Evolutionary conservation across 1,140 invertebrate genomes (phyloP).

Genomic region (Drosophila neocordata): DNA sequence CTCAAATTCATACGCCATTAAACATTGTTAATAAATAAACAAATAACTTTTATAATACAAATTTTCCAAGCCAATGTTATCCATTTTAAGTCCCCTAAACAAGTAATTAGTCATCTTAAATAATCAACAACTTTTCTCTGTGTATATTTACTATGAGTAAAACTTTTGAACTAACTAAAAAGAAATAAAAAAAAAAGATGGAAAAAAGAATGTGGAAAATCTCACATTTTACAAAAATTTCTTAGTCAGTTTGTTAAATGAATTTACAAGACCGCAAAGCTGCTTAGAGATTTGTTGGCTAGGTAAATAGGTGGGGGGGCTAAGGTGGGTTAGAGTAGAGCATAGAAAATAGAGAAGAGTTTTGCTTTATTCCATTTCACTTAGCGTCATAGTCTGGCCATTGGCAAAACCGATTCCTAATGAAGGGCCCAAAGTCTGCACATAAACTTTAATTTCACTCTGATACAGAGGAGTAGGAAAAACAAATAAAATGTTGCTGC

Average conservation of each 20-base stretch:
- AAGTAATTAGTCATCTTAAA: background rate
- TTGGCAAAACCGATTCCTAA: conserved; percentile 57
- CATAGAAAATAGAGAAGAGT: background rate
- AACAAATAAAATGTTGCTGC: conserved; percentile 38
- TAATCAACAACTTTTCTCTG: background rate
- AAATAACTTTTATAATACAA: too few relatives aligned
- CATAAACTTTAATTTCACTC: conserved; percentile 72
- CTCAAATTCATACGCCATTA: too few relatives aligned
- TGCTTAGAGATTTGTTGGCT: conserved; percentile 32
- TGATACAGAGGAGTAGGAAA: background rate
- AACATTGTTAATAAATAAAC: too few relatives aligned
- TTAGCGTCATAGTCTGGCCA: conserved; percentile 64
- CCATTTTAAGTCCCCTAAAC: too few relatives aligned
- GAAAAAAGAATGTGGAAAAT: conserved; percentile 10
- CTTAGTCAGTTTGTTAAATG: conserved; percentile 59
- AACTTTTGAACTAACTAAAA: conserved; percentile 6
- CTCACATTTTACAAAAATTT: conserved; percentile 53
- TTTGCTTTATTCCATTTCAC: conserved; percentile 69
- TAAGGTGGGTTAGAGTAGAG: background rate
- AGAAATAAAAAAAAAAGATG: background rate
- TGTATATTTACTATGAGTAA: background rate
- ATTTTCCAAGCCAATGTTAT: too few relatives aligned
- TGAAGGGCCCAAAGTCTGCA: conserved; percentile 44
- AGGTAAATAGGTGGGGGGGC: background rate
- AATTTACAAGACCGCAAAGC: conserved; percentile 55